Percentiles rank a stretch among this genome's conserved stretches.
These are phyloP conservation scores for Sminthurinus signatus DNA, from an alignment of 1,140 invertebrate species.

Conservation along the genomic window DNA sequence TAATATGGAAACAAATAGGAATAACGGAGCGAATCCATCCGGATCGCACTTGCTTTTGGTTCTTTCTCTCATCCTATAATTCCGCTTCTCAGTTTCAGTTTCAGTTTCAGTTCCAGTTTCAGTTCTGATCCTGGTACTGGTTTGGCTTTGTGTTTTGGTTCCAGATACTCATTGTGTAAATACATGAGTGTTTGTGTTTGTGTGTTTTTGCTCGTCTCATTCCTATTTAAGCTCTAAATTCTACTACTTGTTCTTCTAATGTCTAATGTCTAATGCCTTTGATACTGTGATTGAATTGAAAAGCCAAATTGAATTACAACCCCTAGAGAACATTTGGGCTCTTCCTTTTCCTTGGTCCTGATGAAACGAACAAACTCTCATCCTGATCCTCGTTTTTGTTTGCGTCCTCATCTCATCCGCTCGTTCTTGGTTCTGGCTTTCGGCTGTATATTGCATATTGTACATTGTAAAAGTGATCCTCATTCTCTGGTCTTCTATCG, in stretches of 20 bases:
- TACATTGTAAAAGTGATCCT: no score
- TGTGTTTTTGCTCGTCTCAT: slow-evolving; percentile 15
- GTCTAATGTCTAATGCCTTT: slow-evolving; percentile 13
- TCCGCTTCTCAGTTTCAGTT: slow-evolving; percentile 2
- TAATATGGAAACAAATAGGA: slow-evolving; percentile 40
- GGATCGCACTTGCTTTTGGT: slow-evolving; percentile 9
- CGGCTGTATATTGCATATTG: no score
- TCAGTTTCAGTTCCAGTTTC: neutral
- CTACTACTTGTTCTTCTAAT: slow-evolving; percentile 20
- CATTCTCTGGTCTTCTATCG: slow-evolving; percentile 11
- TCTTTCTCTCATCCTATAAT: neutral
- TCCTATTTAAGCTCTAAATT: slow-evolving; percentile 35
- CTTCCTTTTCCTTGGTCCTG: slow-evolving; percentile 32
- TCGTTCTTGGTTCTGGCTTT: no score
- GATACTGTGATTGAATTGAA: slow-evolving; percentile 43
- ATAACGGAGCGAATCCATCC: slow-evolving; percentile 19
- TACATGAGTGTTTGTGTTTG: no score
- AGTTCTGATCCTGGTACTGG: no score
- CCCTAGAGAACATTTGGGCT: slow-evolving; percentile 42
- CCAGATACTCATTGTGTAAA: no score
- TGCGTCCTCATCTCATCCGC: no score
- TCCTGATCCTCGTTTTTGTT: no score
- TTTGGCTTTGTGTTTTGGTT: no score
- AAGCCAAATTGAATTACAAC: slow-evolving; percentile 43
- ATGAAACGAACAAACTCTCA: slow-evolving; percentile 33